These are phyloP conservation scores for Cordilura impudica DNA, from an alignment of 2,888 invertebrate species.

Conservation along the genomic window DNA sequence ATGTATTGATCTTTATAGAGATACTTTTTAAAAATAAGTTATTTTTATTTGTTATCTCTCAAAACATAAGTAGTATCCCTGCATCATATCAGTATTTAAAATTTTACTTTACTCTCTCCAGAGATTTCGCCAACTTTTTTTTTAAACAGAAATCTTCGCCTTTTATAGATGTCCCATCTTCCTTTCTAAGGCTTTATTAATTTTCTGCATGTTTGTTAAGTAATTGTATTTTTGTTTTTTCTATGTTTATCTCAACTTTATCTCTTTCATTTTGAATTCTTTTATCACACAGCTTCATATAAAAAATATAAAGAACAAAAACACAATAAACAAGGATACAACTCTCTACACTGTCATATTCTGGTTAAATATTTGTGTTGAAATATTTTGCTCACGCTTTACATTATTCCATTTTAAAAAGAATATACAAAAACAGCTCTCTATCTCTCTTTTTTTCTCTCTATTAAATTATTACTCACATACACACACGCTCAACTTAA, in stretches of 20 bases:
- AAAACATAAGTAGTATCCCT: no score
- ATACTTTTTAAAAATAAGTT: no score
- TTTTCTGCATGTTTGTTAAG: background rate
- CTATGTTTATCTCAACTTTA: slow-evolving; percentile 52
- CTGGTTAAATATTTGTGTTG: slow-evolving; percentile 32
- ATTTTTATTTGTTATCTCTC: no score
- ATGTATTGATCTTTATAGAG: no score
- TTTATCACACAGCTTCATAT: slow-evolving; percentile 65
- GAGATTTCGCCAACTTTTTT: no score
- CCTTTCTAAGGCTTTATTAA: no score
- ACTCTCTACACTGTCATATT: slow-evolving; percentile 9
- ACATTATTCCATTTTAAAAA: slow-evolving; percentile 20
- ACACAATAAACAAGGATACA: slow-evolving; percentile 33
- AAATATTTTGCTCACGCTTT: slow-evolving; percentile 5
- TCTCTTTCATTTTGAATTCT: slow-evolving; percentile 63
- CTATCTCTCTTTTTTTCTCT: no score
- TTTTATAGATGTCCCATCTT: no score
- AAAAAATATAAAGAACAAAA: slow-evolving; percentile 24
- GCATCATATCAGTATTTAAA: no score
- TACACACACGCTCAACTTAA: slow-evolving; percentile 6
- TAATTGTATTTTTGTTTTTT: slow-evolving; percentile 57
- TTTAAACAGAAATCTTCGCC: no score
- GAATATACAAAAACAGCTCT: background rate
- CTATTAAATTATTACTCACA: slow-evolving; percentile 23
- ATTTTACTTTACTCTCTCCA: no score